A percentile compares a stretch with the other conserved stretches of the same genome.
Evolutionary conservation across 2,113 vertebrate species (phyloP).

Genomic region (Glaucomys volans): DNA sequence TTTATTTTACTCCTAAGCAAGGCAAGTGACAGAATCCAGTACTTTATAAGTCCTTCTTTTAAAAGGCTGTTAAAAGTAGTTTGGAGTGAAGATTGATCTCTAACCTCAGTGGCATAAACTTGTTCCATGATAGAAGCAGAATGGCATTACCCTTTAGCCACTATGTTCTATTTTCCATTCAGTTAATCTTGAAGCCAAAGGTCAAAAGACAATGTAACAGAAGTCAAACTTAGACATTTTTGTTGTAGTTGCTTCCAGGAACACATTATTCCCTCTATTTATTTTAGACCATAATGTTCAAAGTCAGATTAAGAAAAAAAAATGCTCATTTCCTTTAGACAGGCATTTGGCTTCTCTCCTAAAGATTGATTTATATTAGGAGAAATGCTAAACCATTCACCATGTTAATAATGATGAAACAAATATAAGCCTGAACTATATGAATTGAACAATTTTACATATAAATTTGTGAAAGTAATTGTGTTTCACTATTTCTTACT

Average conservation of each 20-base stretch:
- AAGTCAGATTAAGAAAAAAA: neutral
- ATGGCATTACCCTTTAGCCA: neutral
- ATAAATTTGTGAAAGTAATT: neutral
- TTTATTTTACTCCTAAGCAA: slow-evolving; percentile 11
- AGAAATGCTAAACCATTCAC: neutral
- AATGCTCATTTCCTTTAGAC: neutral
- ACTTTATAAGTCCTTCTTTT: neutral
- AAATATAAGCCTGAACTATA: neutral
- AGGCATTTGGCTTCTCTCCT: neutral
- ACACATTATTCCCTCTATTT: neutral
- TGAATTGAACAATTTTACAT: neutral
- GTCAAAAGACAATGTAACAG: neutral
- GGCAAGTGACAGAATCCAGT: neutral
- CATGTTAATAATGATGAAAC: neutral
- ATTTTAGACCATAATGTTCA: neutral
- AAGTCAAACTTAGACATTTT: neutral
- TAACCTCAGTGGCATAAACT: slow-evolving; percentile 13
- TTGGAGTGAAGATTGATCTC: slow-evolving; percentile 46
- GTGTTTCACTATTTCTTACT: neutral
- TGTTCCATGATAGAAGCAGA: slow-evolving; percentile 21
- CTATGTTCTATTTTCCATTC: neutral
- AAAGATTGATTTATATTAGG: neutral
- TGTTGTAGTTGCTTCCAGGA: neutral
- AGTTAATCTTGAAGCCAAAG: slow-evolving; percentile 36
- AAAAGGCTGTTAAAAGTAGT: slow-evolving; percentile 53